Conservation (phyloP, 2,888 invertebrate genomes). For the Drosophila nigricruria region DNA sequence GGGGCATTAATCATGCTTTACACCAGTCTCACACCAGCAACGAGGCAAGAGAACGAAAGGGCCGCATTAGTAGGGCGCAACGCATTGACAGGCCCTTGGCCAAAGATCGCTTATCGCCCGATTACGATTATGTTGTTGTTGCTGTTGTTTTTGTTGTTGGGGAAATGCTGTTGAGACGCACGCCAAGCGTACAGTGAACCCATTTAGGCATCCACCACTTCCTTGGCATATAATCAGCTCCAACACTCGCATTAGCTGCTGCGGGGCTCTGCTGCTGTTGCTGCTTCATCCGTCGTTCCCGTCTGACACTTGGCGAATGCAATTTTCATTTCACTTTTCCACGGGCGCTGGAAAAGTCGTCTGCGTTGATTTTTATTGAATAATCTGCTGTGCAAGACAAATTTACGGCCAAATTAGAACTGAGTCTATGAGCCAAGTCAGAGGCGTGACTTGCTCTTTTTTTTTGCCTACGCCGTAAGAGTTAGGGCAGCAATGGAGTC, state of each 20-base stretch:
- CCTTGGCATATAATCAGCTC: conserved; percentile 59
- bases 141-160: conserved; percentile 30
- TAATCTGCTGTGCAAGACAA: conserved; percentile 73
- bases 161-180: conserved; percentile 43
- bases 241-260: conserved; percentile 18
- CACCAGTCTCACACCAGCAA: conserved; percentile 50
- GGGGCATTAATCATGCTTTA: conserved; percentile 80
- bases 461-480: conserved; percentile 21
- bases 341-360: conserved; percentile 18
- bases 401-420: conserved; percentile 79
- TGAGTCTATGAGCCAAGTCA: conserved; percentile 57
- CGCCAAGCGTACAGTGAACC: conserved; percentile 64
- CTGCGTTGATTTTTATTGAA: conserved; percentile 61
- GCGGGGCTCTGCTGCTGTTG: not conserved
- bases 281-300: not conserved
- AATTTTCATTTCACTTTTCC: conserved; percentile 77
- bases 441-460: conserved; percentile 68
- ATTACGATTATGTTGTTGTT: conserved; percentile 68
- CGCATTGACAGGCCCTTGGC: conserved; percentile 72
- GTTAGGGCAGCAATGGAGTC: conserved; percentile 7
- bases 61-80: conserved; percentile 72
- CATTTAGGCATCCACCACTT: conserved; percentile 37
- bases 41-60: conserved; percentile 26
- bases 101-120: conserved; percentile 74
- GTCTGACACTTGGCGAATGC: conserved; percentile 44